Evolutionary conservation across 2,888 invertebrate species (phyloP).

Genomic region (Eumacrocentrus americanus): DNA sequence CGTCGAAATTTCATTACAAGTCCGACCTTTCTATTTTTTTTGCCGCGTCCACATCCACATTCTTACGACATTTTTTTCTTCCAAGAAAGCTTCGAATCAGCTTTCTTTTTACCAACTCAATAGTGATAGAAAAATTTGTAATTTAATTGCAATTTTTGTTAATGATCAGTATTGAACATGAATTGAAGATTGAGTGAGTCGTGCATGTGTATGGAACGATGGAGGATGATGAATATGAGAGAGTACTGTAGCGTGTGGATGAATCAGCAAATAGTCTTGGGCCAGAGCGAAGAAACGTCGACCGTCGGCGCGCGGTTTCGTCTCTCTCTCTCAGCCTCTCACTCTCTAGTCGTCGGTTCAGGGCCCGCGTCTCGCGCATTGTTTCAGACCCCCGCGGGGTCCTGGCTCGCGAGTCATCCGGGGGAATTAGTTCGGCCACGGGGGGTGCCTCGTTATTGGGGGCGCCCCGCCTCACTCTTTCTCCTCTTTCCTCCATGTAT

Average conservation of each 20-base stretch:
- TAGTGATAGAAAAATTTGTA: no score
- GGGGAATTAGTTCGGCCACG: constrained; percentile 60
- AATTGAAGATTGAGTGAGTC: no score
- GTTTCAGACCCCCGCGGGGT: constrained; percentile 60
- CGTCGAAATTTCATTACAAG: constrained; percentile 42
- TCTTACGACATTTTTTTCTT: no score
- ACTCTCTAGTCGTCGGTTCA: constrained; percentile 29
- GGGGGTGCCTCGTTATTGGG: constrained; percentile 59
- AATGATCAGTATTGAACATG: no score
- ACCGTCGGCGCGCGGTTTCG: constrained; percentile 19
- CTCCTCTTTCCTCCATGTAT: constrained; percentile 27
- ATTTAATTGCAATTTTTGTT: no score
- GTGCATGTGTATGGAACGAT: neutral
- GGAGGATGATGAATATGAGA: constrained; percentile 6
- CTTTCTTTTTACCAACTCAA: no score
- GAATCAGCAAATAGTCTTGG: constrained; percentile 40
- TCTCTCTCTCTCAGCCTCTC: constrained; percentile 16
- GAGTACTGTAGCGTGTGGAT: constrained; percentile 29
- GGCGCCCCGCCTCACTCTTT: constrained; percentile 42
- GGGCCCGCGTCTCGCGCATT: constrained; percentile 55
- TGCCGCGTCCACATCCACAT: no score
- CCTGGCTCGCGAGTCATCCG: constrained; percentile 59
- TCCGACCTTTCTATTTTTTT: constrained; percentile 6
- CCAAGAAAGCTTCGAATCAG: no score
- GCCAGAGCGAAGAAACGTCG: constrained; percentile 25